Evolutionary conservation across 64 coral and sea anemone species (phyloP).

Genomic region (Orbicella faveolata): DNA sequence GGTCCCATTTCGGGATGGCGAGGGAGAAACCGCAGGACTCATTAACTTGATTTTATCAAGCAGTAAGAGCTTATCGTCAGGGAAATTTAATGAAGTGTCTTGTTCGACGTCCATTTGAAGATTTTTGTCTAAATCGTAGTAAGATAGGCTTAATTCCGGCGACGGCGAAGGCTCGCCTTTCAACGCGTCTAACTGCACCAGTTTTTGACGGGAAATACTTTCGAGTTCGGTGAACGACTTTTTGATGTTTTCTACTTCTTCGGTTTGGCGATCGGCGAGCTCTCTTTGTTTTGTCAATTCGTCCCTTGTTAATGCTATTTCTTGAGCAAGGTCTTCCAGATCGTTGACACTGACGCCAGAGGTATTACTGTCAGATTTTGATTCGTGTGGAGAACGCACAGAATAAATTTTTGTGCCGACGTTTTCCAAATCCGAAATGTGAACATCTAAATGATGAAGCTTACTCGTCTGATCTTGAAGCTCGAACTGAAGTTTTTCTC

Average conservation of each 20-base stretch:
- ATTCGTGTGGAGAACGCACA: conserved; percentile 43
- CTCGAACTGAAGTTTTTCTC: conserved; percentile 34
- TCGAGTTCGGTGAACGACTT: conserved; percentile 49
- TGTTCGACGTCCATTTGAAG: conserved; percentile 26
- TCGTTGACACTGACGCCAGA: background rate
- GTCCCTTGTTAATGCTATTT: conserved; percentile 37
- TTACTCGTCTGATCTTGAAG: conserved; percentile 49
- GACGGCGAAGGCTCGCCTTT: conserved; percentile 7
- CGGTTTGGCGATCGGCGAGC: conserved; percentile 37
- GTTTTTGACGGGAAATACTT: conserved; percentile 24
- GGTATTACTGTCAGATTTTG: conserved; percentile 6
- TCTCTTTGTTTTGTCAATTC: conserved; percentile 54
- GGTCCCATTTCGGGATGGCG: conserved; percentile 1
- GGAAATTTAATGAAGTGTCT: background rate
- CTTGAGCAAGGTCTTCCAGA: conserved; percentile 40
- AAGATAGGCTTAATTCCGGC: background rate
- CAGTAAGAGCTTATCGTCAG: background rate
- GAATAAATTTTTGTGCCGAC: conserved; percentile 64
- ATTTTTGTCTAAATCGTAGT: conserved; percentile 72
- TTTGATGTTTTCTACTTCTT: conserved; percentile 41
- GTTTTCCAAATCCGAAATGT: conserved; percentile 61
- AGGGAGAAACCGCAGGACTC: background rate
- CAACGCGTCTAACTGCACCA: background rate
- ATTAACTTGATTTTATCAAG: background rate
- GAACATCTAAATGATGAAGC: conserved; percentile 48